A percentile compares a stretch with the other conserved stretches of the same genome.
These are phyloP conservation scores for Kradibia gibbosae DNA, from an alignment of 1,140 invertebrate genomes.

Conservation along the genomic window DNA sequence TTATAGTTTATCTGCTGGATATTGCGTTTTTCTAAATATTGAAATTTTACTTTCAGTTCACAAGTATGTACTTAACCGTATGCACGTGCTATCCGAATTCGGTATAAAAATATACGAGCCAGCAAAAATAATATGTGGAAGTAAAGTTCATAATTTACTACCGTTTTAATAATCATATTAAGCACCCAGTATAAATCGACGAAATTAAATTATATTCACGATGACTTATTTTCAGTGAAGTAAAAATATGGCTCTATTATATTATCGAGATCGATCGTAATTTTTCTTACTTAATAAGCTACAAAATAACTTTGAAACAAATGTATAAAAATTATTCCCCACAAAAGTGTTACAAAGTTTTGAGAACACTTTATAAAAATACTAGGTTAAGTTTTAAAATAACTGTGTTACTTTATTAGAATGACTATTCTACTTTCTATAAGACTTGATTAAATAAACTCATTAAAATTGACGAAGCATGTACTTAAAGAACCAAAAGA, in stretches of 20 bases:
- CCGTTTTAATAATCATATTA: not conserved
- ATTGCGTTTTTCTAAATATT: not conserved
- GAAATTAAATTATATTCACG: no score
- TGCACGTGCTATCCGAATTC: not conserved
- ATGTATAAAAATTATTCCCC: not conserved
- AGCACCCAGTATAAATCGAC: not conserved
- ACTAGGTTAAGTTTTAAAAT: not conserved
- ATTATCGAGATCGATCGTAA: no score
- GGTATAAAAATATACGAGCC: not conserved
- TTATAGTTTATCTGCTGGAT: not conserved
- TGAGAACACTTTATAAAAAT: not conserved
- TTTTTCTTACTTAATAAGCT: not conserved
- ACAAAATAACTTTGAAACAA: not conserved
- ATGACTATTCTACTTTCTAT: slow-evolving; percentile 11
- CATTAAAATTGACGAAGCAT: slow-evolving; percentile 17
- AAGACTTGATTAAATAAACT: slow-evolving; percentile 2
- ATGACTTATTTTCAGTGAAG: no score
- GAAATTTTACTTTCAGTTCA: not conserved
- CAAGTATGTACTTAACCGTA: not conserved
- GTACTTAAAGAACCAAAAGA: not conserved
- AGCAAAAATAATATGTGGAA: not conserved
- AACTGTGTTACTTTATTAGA: slow-evolving; percentile 4
- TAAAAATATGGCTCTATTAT: no score
- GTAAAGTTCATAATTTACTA: not conserved
- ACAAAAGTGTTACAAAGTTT: not conserved